Evolutionary conservation across 2,113 vertebrate species (phyloP).

Genomic region (Oreochromis spilurus): DNA sequence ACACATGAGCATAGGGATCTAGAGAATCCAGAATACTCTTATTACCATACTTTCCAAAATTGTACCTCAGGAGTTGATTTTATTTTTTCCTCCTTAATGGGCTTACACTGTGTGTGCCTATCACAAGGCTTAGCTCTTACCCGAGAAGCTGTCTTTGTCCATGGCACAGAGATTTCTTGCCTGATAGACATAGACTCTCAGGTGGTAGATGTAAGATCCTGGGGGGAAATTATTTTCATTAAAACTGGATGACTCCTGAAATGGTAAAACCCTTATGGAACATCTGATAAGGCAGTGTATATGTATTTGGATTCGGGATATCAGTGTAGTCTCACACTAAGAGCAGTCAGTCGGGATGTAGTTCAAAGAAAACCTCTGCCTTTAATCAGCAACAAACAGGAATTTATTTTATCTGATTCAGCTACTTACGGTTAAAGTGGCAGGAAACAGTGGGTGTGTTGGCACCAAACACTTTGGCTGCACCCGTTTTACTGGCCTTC

Average conservation of each 20-base stretch:
- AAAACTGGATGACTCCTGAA: background rate
- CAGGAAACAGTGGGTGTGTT: slow-evolving; percentile 95
- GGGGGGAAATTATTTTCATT: slow-evolving; percentile 17
- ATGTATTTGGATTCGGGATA: background rate
- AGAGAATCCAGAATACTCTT: background rate
- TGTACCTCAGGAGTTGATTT: background rate
- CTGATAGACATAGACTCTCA: slow-evolving; percentile 95
- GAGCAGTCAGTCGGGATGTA: slow-evolving; percentile 7
- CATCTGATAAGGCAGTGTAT: background rate
- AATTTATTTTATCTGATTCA: slow-evolving; percentile 20
- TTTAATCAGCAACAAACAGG: slow-evolving; percentile 38
- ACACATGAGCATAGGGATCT: slow-evolving; percentile 96
- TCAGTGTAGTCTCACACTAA: background rate
- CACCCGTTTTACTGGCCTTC: slow-evolving; percentile 76
- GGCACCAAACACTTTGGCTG: slow-evolving; percentile 83
- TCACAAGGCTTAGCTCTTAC: slow-evolving; percentile 63
- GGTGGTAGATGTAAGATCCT: slow-evolving; percentile 86
- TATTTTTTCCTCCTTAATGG: background rate
- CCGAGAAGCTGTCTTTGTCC: slow-evolving; percentile 98
- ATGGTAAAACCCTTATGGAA: background rate
- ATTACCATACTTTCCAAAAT: background rate
- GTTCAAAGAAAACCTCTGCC: background rate
- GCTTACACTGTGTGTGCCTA: background rate
- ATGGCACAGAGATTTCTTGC: slow-evolving; percentile 88
- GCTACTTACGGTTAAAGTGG: slow-evolving; percentile 84